Percentiles rank a stretch among this genome's conserved stretches.
Evolutionary conservation across 2,888 invertebrate genomes (phyloP).

Genomic region (Callosobruchus maculatus): DNA sequence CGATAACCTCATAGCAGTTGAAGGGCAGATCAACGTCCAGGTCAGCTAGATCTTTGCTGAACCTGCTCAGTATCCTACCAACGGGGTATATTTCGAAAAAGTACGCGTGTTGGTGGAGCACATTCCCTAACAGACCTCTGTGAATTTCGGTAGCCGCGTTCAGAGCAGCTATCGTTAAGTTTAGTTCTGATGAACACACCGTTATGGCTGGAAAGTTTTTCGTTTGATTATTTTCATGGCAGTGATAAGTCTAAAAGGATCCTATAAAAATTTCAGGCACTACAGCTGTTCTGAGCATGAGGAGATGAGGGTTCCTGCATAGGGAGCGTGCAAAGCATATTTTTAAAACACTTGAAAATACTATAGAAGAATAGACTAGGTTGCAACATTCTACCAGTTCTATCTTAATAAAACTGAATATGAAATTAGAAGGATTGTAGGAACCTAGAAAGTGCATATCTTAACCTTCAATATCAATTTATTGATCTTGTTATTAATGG

Average conservation of each 20-base stretch:
- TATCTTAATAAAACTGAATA: too few relatives aligned
- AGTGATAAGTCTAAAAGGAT: not conserved
- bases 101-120: slow-evolving; percentile 61
- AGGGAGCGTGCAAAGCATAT: not conserved
- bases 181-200: slow-evolving; percentile 52
- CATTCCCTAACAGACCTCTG: slow-evolving; percentile 52
- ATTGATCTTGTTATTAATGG: too few relatives aligned
- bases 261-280: not conserved
- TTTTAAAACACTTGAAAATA: too few relatives aligned
- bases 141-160: slow-evolving; percentile 61
- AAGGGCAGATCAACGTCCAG: slow-evolving; percentile 61
- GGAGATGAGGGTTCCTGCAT: too few relatives aligned
- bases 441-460: too few relatives aligned
- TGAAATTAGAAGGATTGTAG: too few relatives aligned
- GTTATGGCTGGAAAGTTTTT: slow-evolving; percentile 50
- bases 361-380: too few relatives aligned
- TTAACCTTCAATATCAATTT: too few relatives aligned
- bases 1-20: slow-evolving; percentile 47
- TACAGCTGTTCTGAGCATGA: too few relatives aligned
- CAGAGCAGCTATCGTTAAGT: slow-evolving; percentile 58
- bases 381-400: too few relatives aligned
- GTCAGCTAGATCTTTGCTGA: slow-evolving; percentile 65
- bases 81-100: slow-evolving; percentile 70
- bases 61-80: slow-evolving; percentile 66
- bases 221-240: not conserved